These are phyloP conservation scores for Nematolebias whitei DNA, from an alignment of 2,113 vertebrate species.

Conservation along the genomic window DNA sequence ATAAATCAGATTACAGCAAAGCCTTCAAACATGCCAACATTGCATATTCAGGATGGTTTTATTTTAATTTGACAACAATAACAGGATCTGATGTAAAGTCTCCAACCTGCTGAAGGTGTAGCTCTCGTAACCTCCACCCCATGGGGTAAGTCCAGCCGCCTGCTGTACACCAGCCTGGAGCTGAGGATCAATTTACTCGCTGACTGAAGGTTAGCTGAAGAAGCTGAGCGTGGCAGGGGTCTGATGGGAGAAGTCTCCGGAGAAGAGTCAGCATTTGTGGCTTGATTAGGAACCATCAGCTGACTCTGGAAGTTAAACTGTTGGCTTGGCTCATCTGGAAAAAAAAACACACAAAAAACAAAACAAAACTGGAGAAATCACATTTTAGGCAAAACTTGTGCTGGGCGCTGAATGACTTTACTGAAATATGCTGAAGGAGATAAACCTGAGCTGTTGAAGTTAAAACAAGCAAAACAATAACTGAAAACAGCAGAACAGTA, in stretches of 20 bases:
- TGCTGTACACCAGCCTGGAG: constrained; percentile 93
- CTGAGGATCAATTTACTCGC: constrained; percentile 97
- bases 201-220: constrained; percentile 95
- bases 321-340: constrained; percentile 67
- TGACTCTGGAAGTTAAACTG: constrained; percentile 82
- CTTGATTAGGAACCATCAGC: constrained; percentile 85
- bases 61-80: too few species aligned
- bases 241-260: constrained; percentile 86
- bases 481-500: too few species aligned
- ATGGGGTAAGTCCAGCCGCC: constrained; percentile 87
- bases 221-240: constrained; percentile 91
- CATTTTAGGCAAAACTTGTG: too few species aligned
- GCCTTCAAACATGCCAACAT: too few species aligned
- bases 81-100: too few species aligned
- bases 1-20: neutral
- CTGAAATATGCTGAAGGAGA: too few species aligned
- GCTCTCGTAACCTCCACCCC: constrained; percentile 94
- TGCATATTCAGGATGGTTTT: too few species aligned
- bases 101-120: constrained; percentile 94
- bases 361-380: too few species aligned
- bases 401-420: too few species aligned
- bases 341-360: constrained; percentile 2
- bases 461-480: too few species aligned
- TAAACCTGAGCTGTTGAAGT: too few species aligned
- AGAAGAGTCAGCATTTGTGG: constrained; percentile 84